Base-by-base conservation (phyloP, 2,113 vertebrate species). In the Dolichotis patagonum region DNA sequence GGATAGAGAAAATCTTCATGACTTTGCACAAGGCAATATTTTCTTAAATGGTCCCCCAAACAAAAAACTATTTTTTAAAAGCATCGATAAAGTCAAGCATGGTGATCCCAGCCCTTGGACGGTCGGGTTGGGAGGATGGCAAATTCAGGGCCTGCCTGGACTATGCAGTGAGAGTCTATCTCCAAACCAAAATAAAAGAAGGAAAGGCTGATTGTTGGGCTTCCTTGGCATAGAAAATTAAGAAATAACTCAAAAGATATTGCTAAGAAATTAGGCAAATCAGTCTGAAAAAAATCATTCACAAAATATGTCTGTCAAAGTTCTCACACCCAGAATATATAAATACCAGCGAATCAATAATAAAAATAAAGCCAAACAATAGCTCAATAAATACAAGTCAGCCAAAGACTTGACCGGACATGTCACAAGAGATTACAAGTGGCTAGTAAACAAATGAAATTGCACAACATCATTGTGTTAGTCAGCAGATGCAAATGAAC, bases 401-500 rank as follows among this genome's bases (percentile, higher is more conserved):
- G 41, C 58, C 86, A 81, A 90, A 90, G 85, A 90, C 73, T 38
- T 85, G 89, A 93, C 52, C 69, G 92, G 95, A 26, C 88, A 83
- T 7, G 65, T 63, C 65, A 54, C 26, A 49, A 89, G 89, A 88
- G 89, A 95, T 78, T 69, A 43, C 71, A 30, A 88, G 60, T 4
- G 52, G 38, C 58, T 16, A 69, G 41, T 54, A 94, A 94, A 54
- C 65, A 95, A 69, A 58, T 83, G 78, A 52, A 43, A 38, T 94
- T 92, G 94, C 78, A 88, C 81, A 88, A 63, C 20, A 20, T 19
- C 75, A 14, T 1, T 56, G 63, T 94, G 65, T 65, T 78, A 80
- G 75, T 89, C 81, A 75, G 65, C 63, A 93, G 43, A 95, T 58
- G 49, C 84, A 93, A 87, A 95, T 92, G 26, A 38, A 90, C 91